Evolutionary conservation across 2,113 vertebrate genomes (phyloP).

Genomic region (Atrichornis clamosus): DNA sequence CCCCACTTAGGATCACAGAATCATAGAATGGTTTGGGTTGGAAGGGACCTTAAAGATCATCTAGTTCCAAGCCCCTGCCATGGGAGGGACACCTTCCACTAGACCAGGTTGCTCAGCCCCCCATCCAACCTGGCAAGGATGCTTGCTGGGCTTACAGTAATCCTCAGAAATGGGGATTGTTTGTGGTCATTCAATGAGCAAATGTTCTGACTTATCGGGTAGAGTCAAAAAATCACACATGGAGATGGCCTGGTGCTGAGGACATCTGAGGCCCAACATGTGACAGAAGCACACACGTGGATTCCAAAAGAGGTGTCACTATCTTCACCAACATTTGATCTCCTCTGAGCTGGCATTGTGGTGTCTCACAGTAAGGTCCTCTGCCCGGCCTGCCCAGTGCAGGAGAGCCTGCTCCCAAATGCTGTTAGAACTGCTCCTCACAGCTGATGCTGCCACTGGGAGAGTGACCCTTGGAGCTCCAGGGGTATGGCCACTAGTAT

Average conservation of each 20-base stretch:
- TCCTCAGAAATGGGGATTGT: neutral
- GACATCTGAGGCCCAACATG: rapidly evolving
- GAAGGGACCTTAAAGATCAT: neutral
- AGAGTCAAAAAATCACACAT: neutral
- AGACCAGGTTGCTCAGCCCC: neutral
- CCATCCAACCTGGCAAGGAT: neutral
- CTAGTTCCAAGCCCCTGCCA: neutral
- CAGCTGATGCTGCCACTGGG: neutral
- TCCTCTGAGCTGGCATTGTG: neutral
- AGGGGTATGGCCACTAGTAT: rapidly evolving
- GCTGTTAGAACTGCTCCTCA: neutral
- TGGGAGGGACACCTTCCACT: neutral
- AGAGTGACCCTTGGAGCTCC: neutral
- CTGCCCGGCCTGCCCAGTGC: neutral
- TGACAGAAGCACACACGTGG: rapidly evolving
- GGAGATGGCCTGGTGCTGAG: neutral
- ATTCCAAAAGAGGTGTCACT: neutral
- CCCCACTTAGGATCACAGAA: neutral
- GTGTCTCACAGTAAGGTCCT: neutral
- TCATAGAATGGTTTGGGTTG: neutral
- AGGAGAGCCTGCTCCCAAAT: neutral
- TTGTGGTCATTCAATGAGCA: neutral
- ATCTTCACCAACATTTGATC: neutral
- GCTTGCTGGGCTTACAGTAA: neutral
- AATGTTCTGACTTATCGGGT: neutral